phyloP scores from a whole-genome alignment of 2,113 vertebrate species.

The Dermatemys mawii region DNA sequence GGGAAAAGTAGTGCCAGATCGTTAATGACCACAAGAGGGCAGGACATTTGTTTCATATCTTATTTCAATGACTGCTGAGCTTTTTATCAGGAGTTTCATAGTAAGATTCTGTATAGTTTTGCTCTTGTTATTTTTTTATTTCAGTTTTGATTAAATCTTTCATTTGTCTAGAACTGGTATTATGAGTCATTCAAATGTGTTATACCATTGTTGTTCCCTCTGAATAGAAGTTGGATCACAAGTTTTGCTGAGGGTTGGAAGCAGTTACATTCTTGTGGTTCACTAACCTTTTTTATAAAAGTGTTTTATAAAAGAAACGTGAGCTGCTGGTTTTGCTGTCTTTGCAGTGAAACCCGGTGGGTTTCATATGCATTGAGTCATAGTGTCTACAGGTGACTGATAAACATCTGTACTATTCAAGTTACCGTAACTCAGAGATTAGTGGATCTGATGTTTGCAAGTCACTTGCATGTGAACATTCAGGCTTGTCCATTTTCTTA shows the following conservation, averaged over 20 bases:
- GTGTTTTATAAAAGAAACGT: slow-evolving; percentile 79
- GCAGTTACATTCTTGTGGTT: slow-evolving; percentile 77
- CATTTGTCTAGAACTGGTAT: slow-evolving; percentile 42
- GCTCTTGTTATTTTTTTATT: not conserved
- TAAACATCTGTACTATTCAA: slow-evolving; percentile 77
- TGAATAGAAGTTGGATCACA: slow-evolving; percentile 34
- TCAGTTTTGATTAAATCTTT: not conserved
- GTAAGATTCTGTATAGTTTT: not conserved
- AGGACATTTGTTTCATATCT: accelerated
- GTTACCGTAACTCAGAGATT: slow-evolving; percentile 76
- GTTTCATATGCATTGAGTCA: slow-evolving; percentile 83
- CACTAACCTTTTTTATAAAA: slow-evolving; percentile 68
- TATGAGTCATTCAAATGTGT: slow-evolving; percentile 66
- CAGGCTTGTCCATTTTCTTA: slow-evolving; percentile 11
- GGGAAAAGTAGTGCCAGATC: accelerated
- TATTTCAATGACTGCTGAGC: not conserved
- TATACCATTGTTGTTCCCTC: slow-evolving; percentile 13
- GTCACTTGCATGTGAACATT: slow-evolving; percentile 43
- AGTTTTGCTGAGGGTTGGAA: slow-evolving; percentile 57
- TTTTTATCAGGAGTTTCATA: not conserved
- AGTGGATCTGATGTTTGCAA: slow-evolving; percentile 58
- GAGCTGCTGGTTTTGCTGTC: slow-evolving; percentile 79
- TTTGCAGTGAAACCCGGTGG: slow-evolving; percentile 73
- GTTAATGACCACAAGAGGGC: accelerated
- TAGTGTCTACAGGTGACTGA: slow-evolving; percentile 80